Conservation (phyloP, 2,113 vertebrate genomes). For the Nannospalax galili region DNA sequence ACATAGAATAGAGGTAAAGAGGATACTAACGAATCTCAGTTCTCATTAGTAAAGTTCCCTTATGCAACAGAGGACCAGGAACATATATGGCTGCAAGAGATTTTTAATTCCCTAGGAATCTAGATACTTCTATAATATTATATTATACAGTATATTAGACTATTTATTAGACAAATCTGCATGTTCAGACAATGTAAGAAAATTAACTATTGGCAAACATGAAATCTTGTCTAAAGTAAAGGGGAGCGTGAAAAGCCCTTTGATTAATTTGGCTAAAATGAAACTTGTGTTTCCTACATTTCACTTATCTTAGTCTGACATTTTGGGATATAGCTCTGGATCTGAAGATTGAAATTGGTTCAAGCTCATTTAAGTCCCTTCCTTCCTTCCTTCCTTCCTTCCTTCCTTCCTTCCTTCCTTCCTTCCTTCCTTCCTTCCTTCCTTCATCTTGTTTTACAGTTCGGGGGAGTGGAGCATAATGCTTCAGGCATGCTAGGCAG, state of each 20-base stretch:
- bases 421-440: background rate
- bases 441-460: background rate
- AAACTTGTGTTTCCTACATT: background rate
- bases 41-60: too few species aligned
- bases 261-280: background rate
- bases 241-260: background rate
- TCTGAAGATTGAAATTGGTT: constrained; percentile 1
- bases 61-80: too few species aligned
- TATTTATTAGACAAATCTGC: background rate
- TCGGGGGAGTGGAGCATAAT: background rate
- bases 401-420: background rate
- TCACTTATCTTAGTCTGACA: background rate
- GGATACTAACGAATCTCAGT: too few species aligned
- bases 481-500: background rate
- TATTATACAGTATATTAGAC: background rate
- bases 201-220: background rate
- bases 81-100: too few species aligned
- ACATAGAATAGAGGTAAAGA: too few species aligned
- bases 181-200: background rate
- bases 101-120: background rate
- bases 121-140: background rate
- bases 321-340: background rate
- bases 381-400: background rate
- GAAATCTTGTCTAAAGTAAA: background rate
- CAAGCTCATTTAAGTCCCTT: background rate